Base-by-base conservation (phyloP, 2,113 vertebrate species). In the Equus quagga region DNA sequence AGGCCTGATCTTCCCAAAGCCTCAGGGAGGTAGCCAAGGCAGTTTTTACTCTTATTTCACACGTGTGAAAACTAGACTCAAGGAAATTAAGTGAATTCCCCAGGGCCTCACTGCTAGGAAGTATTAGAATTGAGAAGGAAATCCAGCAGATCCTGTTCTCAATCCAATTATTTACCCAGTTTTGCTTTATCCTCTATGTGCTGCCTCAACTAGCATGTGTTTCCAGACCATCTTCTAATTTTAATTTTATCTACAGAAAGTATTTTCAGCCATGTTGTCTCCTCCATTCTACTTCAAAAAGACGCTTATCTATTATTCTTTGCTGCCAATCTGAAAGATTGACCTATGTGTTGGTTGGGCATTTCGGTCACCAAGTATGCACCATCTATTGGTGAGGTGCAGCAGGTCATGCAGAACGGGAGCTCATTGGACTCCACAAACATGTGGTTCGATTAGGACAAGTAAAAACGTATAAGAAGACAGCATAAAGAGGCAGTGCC, bases 61-160 rank as follows among this genome's bases (percentile, higher is more conserved):
- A 90, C 17, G 28, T 41, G 18, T 70, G 8, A 76, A 86, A 72
- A 87, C 12, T 58, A 87, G 46, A 67, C 51, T 26, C 46, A 60
- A 76, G 64, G 67, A 82, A 14, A 87, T 82, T 67, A 85, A 94
- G 26, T 73, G n/a, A 69, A 87, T 86, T 81, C n/a, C 73, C 31
- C 36, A 81, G 79, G 78, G 58, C 4, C 1, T 81, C 41, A 2
- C 24, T 65, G 85, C 10, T 19, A 88, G 60, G 18, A 78, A 69
- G 41, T 44, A 65, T 69, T 49, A 85, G 54, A 80, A 85, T 21
- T n/a, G 76, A 96, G 58, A 92, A 80, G n/a, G 2, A 91, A 95
- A 95, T 73, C 3, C 41, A 94, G 51, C 62, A 56, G 56, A 12
- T 56, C 4, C 51, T 49, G 46, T 64, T 64, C 31, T 17, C 44